Percentiles rank a stretch among this genome's conserved stretches.
Conservation (phyloP, 2,888 invertebrate species). For the Dione vanillae region DNA sequence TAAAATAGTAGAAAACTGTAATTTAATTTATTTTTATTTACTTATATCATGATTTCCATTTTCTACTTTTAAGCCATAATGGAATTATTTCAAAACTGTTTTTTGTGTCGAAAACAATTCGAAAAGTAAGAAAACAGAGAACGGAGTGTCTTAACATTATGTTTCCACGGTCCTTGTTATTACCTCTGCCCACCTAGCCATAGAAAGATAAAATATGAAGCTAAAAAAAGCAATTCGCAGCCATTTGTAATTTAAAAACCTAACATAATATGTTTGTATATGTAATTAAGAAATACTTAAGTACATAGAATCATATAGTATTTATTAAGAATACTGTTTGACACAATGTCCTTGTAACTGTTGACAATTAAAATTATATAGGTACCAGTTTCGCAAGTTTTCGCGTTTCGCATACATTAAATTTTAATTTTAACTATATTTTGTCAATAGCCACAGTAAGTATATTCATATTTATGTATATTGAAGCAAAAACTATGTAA, state of each 20-base stretch:
- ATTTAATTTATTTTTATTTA: neutral
- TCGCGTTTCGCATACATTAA: neutral
- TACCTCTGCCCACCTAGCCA: too few relatives aligned
- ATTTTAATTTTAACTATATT: neutral
- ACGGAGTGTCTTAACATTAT: neutral
- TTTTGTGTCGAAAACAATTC: too few relatives aligned
- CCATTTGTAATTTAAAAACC: neutral
- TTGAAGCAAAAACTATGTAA: too few relatives aligned
- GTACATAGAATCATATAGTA: neutral
- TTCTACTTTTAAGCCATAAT: too few relatives aligned
- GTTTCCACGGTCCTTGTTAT: too few relatives aligned
- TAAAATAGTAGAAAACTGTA: neutral
- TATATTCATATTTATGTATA: too few relatives aligned
- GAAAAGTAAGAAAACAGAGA: too few relatives aligned
- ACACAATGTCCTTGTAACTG: constrained; percentile 32
- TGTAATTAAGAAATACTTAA: too few relatives aligned
- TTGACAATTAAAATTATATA: constrained; percentile 31
- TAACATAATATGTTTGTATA: neutral
- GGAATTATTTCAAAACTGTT: too few relatives aligned
- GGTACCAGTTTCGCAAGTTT: constrained; percentile 43
- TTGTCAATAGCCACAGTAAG: neutral
- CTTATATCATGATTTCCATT: too few relatives aligned
- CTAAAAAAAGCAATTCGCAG: neutral
- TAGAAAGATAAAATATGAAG: too few relatives aligned
- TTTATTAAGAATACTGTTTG: constrained; percentile 2